phyloP scores from a whole-genome alignment of 2,888 invertebrate genomes.

The Catocala fraxini region DNA sequence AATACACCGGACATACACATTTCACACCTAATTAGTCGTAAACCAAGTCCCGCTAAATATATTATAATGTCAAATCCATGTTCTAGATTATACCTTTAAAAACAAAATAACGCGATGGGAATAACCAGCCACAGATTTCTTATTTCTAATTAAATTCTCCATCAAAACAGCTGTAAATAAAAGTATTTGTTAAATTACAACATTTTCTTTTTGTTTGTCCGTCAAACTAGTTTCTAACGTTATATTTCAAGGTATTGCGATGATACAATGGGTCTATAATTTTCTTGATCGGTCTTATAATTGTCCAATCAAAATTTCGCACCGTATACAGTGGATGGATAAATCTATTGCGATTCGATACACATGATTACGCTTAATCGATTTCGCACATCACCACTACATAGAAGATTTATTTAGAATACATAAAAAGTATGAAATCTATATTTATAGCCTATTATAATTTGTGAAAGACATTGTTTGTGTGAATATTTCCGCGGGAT shows the following conservation, averaged over 20 bases:
- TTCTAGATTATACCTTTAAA: slow-evolving; percentile 8
- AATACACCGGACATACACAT: slow-evolving; percentile 29
- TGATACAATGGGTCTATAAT: slow-evolving; percentile 12
- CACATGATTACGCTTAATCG: slow-evolving; percentile 13
- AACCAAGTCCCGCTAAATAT: slow-evolving; percentile 17
- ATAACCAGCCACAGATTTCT: slow-evolving; percentile 5
- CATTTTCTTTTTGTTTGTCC: slow-evolving; percentile 13
- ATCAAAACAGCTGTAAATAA: slow-evolving; percentile 14
- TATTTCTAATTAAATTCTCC: slow-evolving; percentile 9
- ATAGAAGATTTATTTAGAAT: neutral
- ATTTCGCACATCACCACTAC: slow-evolving; percentile 16
- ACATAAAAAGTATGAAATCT: neutral
- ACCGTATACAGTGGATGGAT: slow-evolving; percentile 3
- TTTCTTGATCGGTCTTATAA: slow-evolving; percentile 10
- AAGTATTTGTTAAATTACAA: neutral
- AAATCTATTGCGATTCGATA: slow-evolving; percentile 23
- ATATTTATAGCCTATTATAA: neutral
- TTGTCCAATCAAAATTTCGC: slow-evolving; percentile 19
- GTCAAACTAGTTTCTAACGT: slow-evolving; percentile 8
- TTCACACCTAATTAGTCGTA: slow-evolving; percentile 31
- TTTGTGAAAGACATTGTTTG: slow-evolving; percentile 4
- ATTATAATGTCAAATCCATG: slow-evolving; percentile 21
- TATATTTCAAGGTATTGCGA: slow-evolving; percentile 19
- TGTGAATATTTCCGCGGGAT: slow-evolving; percentile 18
- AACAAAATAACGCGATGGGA: slow-evolving; percentile 3